Percentiles rank a stretch among this genome's conserved stretches.
phyloP scores from a whole-genome alignment of 2,113 vertebrate genomes.

The Andinoacara biseriatus region DNA sequence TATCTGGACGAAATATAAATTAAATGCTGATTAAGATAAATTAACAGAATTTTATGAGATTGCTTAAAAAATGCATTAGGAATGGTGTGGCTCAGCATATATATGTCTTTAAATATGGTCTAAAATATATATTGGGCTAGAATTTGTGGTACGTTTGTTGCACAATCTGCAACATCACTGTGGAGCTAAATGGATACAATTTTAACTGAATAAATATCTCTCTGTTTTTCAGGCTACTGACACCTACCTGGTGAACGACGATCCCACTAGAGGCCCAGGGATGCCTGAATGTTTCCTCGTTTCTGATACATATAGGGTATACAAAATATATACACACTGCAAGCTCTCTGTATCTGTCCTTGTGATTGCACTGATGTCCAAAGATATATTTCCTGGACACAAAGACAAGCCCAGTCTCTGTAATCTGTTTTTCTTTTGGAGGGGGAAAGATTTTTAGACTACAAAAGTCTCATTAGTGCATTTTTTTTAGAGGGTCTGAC shows the following conservation, averaged over 20 bases:
- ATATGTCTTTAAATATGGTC: not conserved
- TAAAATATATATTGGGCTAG: not conserved
- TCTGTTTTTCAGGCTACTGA: constrained; percentile 79
- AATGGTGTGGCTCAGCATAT: not conserved
- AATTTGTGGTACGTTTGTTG: not conserved
- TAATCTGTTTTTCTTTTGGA: not conserved
- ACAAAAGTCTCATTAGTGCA: constrained; percentile 23
- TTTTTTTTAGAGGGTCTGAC: constrained; percentile 16
- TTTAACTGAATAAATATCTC: constrained; percentile 16
- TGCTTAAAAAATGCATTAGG: not conserved
- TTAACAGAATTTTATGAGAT: not conserved
- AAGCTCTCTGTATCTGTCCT: constrained; percentile 9
- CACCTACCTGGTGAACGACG: constrained; percentile 84
- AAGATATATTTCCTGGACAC: constrained; percentile 37
- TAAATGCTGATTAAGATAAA: not conserved
- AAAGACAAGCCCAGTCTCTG: constrained; percentile 25
- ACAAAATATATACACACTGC: constrained; percentile 29
- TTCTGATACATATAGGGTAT: constrained; percentile 84
- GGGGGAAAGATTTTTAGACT: not conserved
- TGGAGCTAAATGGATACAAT: not conserved
- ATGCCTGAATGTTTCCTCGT: constrained; percentile 85
- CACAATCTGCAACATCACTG: not conserved
- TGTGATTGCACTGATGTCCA: not conserved
- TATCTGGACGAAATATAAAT: not conserved
- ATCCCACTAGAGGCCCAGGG: constrained; percentile 79